Percentiles rank a stretch among this genome's conserved stretches.
phyloP scores from a whole-genome alignment of 2,888 invertebrate genomes.

The Drosophila infuscata region DNA sequence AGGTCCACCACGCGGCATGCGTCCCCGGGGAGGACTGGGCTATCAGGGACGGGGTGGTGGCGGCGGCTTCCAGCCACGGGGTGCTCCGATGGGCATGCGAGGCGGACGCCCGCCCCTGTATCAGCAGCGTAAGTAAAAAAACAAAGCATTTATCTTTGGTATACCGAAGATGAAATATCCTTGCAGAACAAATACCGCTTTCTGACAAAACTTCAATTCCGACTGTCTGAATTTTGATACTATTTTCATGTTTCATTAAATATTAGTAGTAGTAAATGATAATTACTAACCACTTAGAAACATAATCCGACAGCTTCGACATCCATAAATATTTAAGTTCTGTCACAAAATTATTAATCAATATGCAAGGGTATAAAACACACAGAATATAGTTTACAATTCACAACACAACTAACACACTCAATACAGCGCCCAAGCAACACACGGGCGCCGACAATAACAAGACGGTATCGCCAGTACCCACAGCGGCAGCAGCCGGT shows the following conservation, averaged over 20 bases:
- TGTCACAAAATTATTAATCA: neutral
- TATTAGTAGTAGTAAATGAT: neutral
- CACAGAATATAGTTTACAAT: neutral
- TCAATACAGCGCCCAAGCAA: conserved; percentile 79
- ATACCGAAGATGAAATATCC: neutral
- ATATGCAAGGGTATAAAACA: conserved; percentile 1
- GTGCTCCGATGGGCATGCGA: conserved; percentile 83
- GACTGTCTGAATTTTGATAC: neutral
- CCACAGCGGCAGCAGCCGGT: conserved; percentile 60
- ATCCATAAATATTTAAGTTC: neutral
- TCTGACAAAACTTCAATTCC: neutral
- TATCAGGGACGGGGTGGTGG: conserved; percentile 81
- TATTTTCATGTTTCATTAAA: neutral
- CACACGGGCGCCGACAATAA: conserved; percentile 84
- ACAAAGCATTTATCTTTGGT: neutral
- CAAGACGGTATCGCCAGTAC: conserved; percentile 83
- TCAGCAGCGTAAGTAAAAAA: conserved; percentile 82
- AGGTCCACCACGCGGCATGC: conserved; percentile 81
- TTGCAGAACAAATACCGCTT: neutral
- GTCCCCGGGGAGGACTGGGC: conserved; percentile 80
- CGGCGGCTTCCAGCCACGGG: conserved; percentile 79
- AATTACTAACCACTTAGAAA: neutral
- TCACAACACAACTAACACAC: conserved; percentile 9
- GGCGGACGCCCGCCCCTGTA: conserved; percentile 83
- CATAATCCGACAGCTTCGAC: neutral